Conservation (phyloP, 35 echinoderm and acorn worm species). For the Lytechinus pictus region DNA sequence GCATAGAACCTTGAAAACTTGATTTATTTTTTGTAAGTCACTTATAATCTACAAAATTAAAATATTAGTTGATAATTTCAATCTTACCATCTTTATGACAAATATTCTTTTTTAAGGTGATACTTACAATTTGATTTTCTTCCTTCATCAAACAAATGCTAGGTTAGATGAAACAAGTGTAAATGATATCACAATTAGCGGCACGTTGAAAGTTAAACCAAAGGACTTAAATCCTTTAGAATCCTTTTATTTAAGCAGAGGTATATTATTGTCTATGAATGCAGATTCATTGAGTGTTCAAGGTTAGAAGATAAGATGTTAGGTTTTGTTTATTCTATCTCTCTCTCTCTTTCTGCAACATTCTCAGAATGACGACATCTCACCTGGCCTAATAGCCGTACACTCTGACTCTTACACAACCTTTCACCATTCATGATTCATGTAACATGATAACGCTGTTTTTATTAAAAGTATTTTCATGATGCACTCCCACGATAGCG, state of each 20-base stretch:
- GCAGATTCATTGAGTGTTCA: neutral
- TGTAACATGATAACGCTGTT: conserved; percentile 3
- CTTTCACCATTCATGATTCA: conserved; percentile 3
- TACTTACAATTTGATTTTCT: too few relatives aligned
- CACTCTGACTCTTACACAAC: neutral
- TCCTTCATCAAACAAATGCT: too few relatives aligned
- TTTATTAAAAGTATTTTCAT: neutral
- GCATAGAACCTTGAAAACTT: too few relatives aligned
- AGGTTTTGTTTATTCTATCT: neutral
- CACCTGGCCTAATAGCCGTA: neutral
- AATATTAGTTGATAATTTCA: too few relatives aligned
- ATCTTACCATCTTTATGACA: too few relatives aligned
- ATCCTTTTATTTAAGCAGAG: neutral
- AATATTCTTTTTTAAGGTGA: too few relatives aligned
- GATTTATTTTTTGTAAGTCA: too few relatives aligned
- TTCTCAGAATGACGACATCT: neutral
- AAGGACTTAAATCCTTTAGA: neutral
- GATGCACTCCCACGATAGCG: neutral
- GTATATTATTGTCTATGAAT: neutral
- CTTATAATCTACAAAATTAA: too few relatives aligned
- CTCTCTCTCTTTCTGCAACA: neutral
- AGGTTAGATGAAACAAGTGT: neutral
- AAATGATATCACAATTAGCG: neutral
- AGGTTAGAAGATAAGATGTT: neutral
- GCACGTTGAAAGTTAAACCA: neutral